phyloP scores from a whole-genome alignment of 2,888 invertebrate species.

The Euproctis similis region DNA sequence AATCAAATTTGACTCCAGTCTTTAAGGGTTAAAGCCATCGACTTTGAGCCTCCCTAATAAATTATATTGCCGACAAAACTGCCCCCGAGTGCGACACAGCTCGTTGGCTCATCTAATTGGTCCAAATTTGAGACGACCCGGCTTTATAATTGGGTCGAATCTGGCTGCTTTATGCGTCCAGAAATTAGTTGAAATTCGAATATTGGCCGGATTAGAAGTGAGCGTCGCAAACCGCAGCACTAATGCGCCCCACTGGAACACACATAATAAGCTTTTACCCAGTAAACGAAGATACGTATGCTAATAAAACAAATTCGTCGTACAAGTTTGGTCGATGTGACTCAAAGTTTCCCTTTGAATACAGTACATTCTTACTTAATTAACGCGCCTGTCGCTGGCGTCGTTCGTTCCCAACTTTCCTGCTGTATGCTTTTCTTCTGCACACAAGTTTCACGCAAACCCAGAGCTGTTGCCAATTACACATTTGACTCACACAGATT shows the following conservation, averaged over 20 bases:
- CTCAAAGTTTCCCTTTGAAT: conserved; percentile 60
- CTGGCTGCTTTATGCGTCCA: conserved; percentile 52
- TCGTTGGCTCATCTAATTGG: conserved; percentile 75
- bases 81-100: conserved; percentile 72
- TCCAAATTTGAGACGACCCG: conserved; percentile 67
- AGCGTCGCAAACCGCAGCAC: conserved; percentile 52
- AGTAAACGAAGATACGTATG: conserved; percentile 57
- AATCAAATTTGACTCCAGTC: conserved; percentile 74
- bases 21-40: conserved; percentile 71
- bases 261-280: conserved; percentile 59
- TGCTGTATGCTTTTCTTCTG: conserved; percentile 33
- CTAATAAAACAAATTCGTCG: conserved; percentile 60
- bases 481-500: conserved; percentile 17
- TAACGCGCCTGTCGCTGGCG: conserved; percentile 42
- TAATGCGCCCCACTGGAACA: conserved; percentile 51
- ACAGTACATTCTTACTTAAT: conserved; percentile 65
- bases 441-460: conserved; percentile 38
- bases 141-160: conserved; percentile 68
- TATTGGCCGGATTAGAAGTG: conserved; percentile 51
- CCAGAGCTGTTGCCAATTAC: conserved; percentile 28
- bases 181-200: conserved; percentile 66
- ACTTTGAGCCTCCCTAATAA: conserved; percentile 73
- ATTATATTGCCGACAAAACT: conserved; percentile 75
- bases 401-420: conserved; percentile 32
- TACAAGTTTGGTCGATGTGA: conserved; percentile 50